A percentile compares a stretch with the other conserved stretches of the same genome.
phyloP scores from a whole-genome alignment of 2,113 vertebrate genomes.

The Syngnathus floridae region DNA sequence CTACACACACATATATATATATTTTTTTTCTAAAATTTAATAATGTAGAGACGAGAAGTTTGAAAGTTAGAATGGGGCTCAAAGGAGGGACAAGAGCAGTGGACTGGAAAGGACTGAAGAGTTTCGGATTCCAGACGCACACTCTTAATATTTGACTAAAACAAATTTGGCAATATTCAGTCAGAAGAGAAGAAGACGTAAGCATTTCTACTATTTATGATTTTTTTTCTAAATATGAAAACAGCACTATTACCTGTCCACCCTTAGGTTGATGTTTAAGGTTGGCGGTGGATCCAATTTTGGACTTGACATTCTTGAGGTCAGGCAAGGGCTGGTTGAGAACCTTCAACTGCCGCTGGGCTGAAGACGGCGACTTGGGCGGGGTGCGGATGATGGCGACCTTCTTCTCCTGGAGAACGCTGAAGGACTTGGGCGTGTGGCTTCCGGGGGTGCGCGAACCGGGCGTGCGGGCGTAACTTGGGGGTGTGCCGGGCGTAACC shows the following conservation, averaged over 20 bases:
- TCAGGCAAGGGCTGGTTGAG: conserved; percentile 90
- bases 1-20: too few relatives aligned
- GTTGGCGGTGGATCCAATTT: conserved; percentile 90
- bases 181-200: not conserved
- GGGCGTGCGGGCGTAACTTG: conserved; percentile 88
- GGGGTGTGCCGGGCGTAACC: conserved; percentile 88
- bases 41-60: not conserved
- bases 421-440: conserved; percentile 88
- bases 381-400: conserved; percentile 92
- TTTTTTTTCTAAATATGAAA: not conserved
- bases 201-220: not conserved
- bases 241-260: conserved; percentile 78
- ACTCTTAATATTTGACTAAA: not conserved
- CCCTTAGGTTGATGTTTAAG: conserved; percentile 92
- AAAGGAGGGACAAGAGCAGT: not conserved
- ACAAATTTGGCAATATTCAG: not conserved
- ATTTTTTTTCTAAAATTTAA: not conserved
- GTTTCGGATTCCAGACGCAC: not conserved
- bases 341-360: conserved; percentile 85
- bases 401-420: conserved; percentile 89
- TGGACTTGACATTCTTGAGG: conserved; percentile 90
- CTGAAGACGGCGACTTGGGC: conserved; percentile 88
- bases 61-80: not conserved
- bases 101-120: not conserved
- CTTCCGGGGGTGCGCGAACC: conserved; percentile 90